A percentile compares a stretch with the other conserved stretches of the same genome.
Evolutionary conservation across 2,113 vertebrate genomes (phyloP).

Genomic region (Bothrops jararaca): DNA sequence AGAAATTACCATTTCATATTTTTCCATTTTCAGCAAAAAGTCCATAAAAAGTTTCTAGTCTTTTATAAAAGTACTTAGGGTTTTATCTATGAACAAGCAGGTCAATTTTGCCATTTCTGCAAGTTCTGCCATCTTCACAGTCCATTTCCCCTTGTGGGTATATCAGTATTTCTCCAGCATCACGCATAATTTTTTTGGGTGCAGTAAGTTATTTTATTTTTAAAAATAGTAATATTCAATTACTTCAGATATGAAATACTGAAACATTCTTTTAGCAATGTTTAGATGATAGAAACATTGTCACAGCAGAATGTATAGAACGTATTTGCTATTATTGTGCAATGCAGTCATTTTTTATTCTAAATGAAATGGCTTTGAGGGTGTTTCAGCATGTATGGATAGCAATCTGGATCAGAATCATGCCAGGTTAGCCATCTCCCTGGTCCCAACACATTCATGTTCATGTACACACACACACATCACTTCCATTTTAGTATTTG

Average conservation of each 20-base stretch:
- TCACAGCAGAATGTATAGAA: not conserved
- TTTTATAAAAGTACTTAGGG: not conserved
- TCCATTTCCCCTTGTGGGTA: not conserved
- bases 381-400: not conserved
- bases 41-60: not conserved
- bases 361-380: not conserved
- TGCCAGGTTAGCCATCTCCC: not conserved
- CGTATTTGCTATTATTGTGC: conserved; percentile 8
- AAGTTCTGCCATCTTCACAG: not conserved
- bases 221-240: not conserved
- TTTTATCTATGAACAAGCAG: not conserved
- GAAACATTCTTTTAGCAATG: not conserved
- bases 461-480: not conserved
- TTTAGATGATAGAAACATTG: conserved; percentile 3
- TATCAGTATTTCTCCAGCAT: not conserved
- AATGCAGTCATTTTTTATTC: not conserved
- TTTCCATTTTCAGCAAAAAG: not conserved
- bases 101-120: not conserved
- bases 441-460: not conserved
- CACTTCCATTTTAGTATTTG: not conserved
- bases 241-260: not conserved
- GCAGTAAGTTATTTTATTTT: not conserved
- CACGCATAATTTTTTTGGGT: not conserved
- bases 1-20: not conserved
- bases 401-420: not conserved